Conservation (phyloP, 1,140 invertebrate genomes). For the Arctopsyche grandis region DNA sequence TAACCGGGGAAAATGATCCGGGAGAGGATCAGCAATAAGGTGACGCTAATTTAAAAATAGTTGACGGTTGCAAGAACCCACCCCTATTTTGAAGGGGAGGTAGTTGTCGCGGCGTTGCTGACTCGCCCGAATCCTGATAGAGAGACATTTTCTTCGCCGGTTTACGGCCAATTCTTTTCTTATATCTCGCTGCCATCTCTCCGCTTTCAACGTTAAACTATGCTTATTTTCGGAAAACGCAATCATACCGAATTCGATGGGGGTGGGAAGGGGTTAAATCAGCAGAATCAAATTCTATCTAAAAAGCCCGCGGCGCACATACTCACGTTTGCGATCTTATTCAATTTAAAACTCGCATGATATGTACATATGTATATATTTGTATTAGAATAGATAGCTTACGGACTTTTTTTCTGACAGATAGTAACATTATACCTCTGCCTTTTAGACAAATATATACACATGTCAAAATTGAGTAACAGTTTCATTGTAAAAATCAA, state of each 20-base stretch:
- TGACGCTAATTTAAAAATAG: conserved; percentile 49
- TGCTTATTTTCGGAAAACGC: conserved; percentile 45
- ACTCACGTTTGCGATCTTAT: too few relatives aligned
- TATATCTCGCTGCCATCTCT: conserved; percentile 47
- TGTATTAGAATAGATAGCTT: too few relatives aligned
- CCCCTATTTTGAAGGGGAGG: background rate
- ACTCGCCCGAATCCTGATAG: conserved; percentile 48
- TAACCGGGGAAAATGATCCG: background rate
- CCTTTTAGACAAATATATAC: too few relatives aligned
- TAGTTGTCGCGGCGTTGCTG: conserved; percentile 31
- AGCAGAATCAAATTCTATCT: conserved; percentile 32
- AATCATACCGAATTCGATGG: background rate
- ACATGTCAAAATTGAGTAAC: too few relatives aligned
- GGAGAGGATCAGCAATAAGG: background rate
- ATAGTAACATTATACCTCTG: too few relatives aligned
- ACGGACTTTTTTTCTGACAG: too few relatives aligned
- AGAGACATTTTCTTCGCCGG: conserved; percentile 45
- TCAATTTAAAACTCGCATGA: too few relatives aligned
- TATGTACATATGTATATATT: too few relatives aligned
- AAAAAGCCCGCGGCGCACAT: background rate
- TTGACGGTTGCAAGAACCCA: conserved; percentile 45
- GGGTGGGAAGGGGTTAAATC: conserved; percentile 9
- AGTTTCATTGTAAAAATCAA: too few relatives aligned
- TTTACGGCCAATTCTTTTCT: conserved; percentile 53
- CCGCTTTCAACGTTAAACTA: conserved; percentile 44